Percentiles rank a stretch among this genome's conserved stretches.
Evolutionary conservation across 2,797 vertebrate genomes (phyloP).

Genomic region (Cygnus olor): DNA sequence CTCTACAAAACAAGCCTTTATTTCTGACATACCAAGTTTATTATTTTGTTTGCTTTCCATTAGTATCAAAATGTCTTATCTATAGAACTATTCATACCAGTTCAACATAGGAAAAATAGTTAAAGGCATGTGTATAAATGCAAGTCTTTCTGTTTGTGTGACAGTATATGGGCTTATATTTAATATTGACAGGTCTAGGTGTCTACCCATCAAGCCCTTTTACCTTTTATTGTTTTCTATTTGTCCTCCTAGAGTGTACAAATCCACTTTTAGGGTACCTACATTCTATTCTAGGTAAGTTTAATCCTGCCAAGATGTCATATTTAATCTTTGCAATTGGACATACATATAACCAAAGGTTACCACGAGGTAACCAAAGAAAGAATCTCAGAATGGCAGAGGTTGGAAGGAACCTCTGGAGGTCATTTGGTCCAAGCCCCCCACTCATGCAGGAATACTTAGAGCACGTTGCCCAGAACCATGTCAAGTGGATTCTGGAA

Average conservation of each 20-base stretch:
- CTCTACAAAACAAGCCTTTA: neutral
- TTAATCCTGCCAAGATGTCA: neutral
- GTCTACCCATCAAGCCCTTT: neutral
- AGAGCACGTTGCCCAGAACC: too few species aligned
- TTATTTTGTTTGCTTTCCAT: neutral
- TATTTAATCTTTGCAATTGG: neutral
- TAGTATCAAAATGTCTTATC: neutral
- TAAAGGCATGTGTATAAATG: neutral
- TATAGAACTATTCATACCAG: neutral
- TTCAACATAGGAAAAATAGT: neutral
- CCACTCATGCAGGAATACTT: too few species aligned
- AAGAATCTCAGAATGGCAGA: neutral
- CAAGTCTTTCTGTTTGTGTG: neutral
- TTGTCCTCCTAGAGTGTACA: neutral
- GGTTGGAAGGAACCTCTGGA: too few species aligned
- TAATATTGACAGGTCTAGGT: neutral
- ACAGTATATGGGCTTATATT: neutral
- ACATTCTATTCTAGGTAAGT: neutral
- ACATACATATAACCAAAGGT: neutral
- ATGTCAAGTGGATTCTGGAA: too few species aligned
- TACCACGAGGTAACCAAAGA: neutral
- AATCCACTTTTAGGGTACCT: neutral
- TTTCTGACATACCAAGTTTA: neutral
- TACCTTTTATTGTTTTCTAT: neutral
- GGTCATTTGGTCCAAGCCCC: too few species aligned